These are phyloP conservation scores for Oligia latruncula DNA, from an alignment of 2,888 invertebrate genomes.

Conservation along the genomic window DNA sequence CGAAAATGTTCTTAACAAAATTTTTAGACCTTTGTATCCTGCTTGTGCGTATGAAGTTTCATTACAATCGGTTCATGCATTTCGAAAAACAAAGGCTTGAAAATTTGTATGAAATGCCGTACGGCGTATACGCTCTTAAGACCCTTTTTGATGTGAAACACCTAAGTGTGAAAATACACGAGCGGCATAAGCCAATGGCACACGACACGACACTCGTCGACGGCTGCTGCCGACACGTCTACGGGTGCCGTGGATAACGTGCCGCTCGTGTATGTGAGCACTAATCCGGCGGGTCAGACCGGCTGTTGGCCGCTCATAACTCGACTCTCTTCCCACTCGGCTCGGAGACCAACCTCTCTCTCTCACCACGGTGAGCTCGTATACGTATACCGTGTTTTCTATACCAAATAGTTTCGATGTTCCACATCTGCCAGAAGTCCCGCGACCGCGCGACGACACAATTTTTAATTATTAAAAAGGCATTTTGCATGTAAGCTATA, in stretches of 20 bases:
- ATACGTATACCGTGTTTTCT: not conserved
- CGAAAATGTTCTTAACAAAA: too few species aligned
- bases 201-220: too few species aligned
- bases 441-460: not conserved
- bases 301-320: not conserved
- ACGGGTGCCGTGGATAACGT: not conserved
- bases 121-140: too few species aligned
- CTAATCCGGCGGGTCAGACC: not conserved
- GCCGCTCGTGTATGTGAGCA: not conserved
- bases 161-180: not conserved
- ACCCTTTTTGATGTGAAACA: not conserved
- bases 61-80: too few species aligned
- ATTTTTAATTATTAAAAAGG: not conserved
- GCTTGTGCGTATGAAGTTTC: too few species aligned
- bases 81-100: too few species aligned
- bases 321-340: not conserved
- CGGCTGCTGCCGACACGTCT: too few species aligned
- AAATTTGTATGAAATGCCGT: too few species aligned
- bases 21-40: too few species aligned
- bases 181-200: not conserved
- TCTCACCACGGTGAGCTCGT: not conserved
- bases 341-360: not conserved
- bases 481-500: slow-evolving; percentile 24
- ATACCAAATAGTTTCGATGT: not conserved
- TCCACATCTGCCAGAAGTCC: not conserved